Base-by-base conservation (phyloP, 2,888 invertebrate genomes). In the Watsonalla binaria region DNA sequence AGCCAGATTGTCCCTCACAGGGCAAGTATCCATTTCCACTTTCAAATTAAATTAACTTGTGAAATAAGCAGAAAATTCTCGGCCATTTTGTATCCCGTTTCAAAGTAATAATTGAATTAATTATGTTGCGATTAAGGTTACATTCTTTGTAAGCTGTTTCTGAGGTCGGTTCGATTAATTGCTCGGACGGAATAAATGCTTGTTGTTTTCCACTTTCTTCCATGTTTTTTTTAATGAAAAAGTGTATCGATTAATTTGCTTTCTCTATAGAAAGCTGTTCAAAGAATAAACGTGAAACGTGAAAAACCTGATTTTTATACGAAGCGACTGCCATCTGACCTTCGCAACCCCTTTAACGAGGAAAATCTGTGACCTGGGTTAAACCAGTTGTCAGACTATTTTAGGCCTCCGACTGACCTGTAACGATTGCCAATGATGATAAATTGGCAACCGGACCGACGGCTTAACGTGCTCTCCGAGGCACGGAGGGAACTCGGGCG, bases 51-150 rank as follows among this genome's bases (percentile, higher is more conserved):
- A 37, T 35, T 35, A 49, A 49, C 37, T 49, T 49, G 39, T 49
- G 11, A 34, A 49, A 39, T 37, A 49, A 49, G 39, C 37, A 39
- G 13, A 49, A 49, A 15, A 15, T 15, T 15, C 9, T 15, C 14
- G 13, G 15, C 49, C 11, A 39, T 37, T 11, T 15, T 8, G 49
- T 49, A 48, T 34, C 11, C 47, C 39, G 37, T 49, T 49, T 49
- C 42, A 14, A 49, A 15, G 13, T 37, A 14, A 49, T 49, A 49
- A 49, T 49, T 49, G 37, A 49, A 37, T 39, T 49, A 49, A 49
- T 15, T 48, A 48, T 8, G 9, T 39, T 49, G 14, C 37, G 49
- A 37, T 15, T 49, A 37, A 37, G 37, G 39, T 15, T 39, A 39
- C 9, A 15, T 49, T 48, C 35, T 48, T 39, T 11, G 49, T 37